Conservation (phyloP, 2,888 invertebrate genomes). For the Netelia inedita region DNA sequence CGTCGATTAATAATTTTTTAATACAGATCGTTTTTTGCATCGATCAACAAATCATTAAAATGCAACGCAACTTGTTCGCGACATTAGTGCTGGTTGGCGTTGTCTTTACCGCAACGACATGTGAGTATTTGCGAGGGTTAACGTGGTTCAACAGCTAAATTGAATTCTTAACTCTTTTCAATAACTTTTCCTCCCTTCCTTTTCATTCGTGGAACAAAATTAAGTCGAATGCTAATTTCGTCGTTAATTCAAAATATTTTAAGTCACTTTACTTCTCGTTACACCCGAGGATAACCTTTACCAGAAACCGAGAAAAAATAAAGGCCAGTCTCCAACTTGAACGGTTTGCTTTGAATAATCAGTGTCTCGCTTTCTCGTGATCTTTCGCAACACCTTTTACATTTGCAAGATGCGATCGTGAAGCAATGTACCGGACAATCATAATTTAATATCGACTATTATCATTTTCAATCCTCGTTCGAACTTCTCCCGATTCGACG, state of each 20-base stretch:
- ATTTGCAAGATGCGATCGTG: not conserved
- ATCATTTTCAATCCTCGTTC: not conserved
- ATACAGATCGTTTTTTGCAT: not conserved
- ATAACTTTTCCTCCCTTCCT: not conserved
- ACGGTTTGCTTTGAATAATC: conserved; percentile 30
- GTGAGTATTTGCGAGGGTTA: conserved; percentile 70
- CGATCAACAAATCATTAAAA: conserved; percentile 51
- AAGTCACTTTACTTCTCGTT: not conserved
- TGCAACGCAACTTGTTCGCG: conserved; percentile 72
- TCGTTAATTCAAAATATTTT: not conserved
- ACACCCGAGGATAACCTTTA: conserved; percentile 10
- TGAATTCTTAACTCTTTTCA: not conserved
- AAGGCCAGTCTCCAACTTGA: conserved; percentile 22
- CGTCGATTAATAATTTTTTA: not conserved
- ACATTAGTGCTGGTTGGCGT: conserved; percentile 71
- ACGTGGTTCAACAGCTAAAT: not conserved
- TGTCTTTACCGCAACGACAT: conserved; percentile 69
- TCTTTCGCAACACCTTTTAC: conserved; percentile 45
- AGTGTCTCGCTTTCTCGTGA: conserved; percentile 44
- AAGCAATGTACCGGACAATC: conserved; percentile 13
- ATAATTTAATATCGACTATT: conserved; percentile 10
- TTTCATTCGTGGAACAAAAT: not conserved
- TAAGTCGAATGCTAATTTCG: not conserved
- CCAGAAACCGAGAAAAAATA: conserved; percentile 8
- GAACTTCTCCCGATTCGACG: not conserved